phyloP scores from a whole-genome alignment of 2,113 vertebrate genomes.

The Bubo scandiacus region DNA sequence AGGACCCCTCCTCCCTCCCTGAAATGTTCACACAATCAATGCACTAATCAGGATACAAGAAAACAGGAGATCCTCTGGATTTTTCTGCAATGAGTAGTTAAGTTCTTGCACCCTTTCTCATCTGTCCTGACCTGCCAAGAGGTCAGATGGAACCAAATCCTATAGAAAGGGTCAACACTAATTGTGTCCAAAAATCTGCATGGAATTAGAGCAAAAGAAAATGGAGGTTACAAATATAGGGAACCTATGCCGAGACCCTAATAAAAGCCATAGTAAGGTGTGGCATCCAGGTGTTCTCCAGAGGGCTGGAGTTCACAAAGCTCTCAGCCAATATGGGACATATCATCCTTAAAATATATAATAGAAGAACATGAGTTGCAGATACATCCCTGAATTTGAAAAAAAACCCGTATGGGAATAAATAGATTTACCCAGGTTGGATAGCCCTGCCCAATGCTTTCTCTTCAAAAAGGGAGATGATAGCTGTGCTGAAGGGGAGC shows the following conservation, averaged over 20 bases:
- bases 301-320: not conserved
- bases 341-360: not conserved
- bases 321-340: not conserved
- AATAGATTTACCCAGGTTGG: not conserved
- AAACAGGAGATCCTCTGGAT: not conserved
- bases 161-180: not conserved
- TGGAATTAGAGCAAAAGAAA: not conserved
- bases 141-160: not conserved
- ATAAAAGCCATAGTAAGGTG: not conserved
- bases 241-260: not conserved
- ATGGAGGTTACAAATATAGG: not conserved
- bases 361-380: not conserved
- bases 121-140: not conserved
- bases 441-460: not conserved
- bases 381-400: not conserved
- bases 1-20: not conserved
- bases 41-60: not conserved
- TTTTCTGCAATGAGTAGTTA: not conserved
- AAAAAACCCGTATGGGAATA: not conserved
- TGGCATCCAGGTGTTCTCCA: not conserved
- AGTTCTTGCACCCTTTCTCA: not conserved
- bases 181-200: not conserved
- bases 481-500: not conserved
- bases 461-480: not conserved
- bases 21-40: not conserved